These are phyloP conservation scores for Phrynocephalus forsythii DNA, from an alignment of 2,797 vertebrate genomes.

Conservation along the genomic window DNA sequence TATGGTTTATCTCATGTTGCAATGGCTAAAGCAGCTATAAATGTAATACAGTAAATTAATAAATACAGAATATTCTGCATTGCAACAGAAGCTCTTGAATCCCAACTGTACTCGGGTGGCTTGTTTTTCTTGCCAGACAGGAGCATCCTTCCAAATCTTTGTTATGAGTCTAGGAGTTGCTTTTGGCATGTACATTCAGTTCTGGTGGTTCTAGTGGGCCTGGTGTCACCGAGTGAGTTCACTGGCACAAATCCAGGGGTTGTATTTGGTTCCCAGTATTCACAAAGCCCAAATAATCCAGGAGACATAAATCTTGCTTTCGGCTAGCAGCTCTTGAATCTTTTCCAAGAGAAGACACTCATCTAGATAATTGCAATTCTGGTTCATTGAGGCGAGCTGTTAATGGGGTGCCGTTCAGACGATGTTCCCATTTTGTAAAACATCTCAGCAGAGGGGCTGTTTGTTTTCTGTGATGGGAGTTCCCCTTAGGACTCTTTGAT, in stretches of 20 bases:
- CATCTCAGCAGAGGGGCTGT: background rate
- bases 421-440: constrained; percentile 6
- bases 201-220: constrained; percentile 39
- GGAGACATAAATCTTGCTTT: constrained; percentile 29
- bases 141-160: constrained; percentile 18
- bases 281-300: constrained; percentile 23
- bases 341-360: background rate
- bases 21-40: background rate
- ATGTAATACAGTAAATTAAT: background rate
- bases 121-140: constrained; percentile 28
- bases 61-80: background rate
- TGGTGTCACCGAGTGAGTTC: background rate
- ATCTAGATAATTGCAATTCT: constrained; percentile 41
- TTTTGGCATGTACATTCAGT: constrained; percentile 29
- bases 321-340: constrained; percentile 43
- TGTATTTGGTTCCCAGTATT: constrained; percentile 56
- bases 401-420: constrained; percentile 29
- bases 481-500: constrained; percentile 1
- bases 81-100: constrained; percentile 18
- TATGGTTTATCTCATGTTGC: background rate
- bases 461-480: constrained; percentile 38
- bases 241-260: constrained; percentile 61
- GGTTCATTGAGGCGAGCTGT: constrained; percentile 15
- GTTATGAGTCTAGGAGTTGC: constrained; percentile 23
- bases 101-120: background rate